phyloP scores from a whole-genome alignment of 2,888 invertebrate species.

The Caenorhabditis afra region DNA sequence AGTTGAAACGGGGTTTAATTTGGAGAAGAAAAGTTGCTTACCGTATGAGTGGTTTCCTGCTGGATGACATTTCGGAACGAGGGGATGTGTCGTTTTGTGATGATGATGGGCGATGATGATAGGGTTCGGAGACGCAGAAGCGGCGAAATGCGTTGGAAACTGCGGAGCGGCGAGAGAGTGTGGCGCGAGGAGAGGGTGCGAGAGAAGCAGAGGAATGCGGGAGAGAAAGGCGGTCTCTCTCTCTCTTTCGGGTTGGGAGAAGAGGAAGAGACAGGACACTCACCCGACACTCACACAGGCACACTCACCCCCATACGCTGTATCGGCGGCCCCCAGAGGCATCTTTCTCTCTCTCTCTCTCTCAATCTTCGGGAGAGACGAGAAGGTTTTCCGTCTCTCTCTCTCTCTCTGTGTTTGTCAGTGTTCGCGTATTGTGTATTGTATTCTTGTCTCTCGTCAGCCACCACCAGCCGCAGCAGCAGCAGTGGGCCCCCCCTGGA shows the following conservation, averaged over 20 bases:
- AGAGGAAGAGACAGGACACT: constrained; percentile 16
- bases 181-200: constrained; percentile 1
- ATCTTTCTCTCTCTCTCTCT: constrained; percentile 4
- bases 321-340: constrained; percentile 34
- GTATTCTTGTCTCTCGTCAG: constrained; percentile 13
- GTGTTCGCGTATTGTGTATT: constrained; percentile 40
- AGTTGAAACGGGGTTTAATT: constrained; percentile 3
- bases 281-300: constrained; percentile 20
- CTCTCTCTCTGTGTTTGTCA: constrained; percentile 42
- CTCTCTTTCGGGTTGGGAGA: constrained; percentile 13
- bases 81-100: constrained; percentile 28
- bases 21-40: constrained; percentile 22
- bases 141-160: constrained; percentile 48
- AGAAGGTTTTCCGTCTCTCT: constrained; percentile 14
- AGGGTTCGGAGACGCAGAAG: constrained; percentile 40
- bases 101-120: constrained; percentile 57
- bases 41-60: constrained; percentile 59
- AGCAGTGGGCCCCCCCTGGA: constrained; percentile 38
- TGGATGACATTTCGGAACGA: constrained; percentile 53
- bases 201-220: constrained; percentile 27
- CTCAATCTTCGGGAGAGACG: no score
- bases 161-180: constrained; percentile 19
- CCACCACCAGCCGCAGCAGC: no score
- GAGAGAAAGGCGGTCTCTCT: constrained; percentile 14
- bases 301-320: constrained; percentile 28